Evolutionary conservation across 2,113 vertebrate species (phyloP), one percentile per base, ranked within the genome.

Genomic region (Tragelaphus buxtoni): DNA sequence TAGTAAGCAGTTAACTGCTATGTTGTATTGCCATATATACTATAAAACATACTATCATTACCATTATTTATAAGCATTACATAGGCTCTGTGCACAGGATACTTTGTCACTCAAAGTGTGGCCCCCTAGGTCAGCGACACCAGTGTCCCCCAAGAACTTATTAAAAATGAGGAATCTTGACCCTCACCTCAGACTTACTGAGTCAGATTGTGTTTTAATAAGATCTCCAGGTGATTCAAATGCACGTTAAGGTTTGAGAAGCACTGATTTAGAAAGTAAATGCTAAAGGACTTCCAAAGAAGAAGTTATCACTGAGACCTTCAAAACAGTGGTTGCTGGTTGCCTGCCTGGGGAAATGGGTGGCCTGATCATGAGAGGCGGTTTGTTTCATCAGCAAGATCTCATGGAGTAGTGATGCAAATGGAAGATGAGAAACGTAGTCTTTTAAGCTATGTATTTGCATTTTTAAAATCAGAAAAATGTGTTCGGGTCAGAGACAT

Each of bases 141-240:
- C 9, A 69, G 13, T 32, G 39, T 83, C 65, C 9, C 72, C 22
- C 1, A 84, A 94, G 90, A 93, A 72, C 94, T 92, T 90, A 56
- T 88, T 96, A 95, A 81, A 85, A 93, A 82, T 90, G 10, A 2
- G 58, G n/a, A 65, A 20, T 82, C 55, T 94, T 24, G 60, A 49
- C 35, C 8, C 18, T 93, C 26, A 60, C 7, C 42, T 16, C 8
- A 76, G 60, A 60, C 51, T 76, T 90, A 79, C 26, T 42, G 65
- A 61, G 26, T 90, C 53, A 76, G 26, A 72, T 69, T 91, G 42
- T 47, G 20, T 88, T 93, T 96, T 88, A 95, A 91, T 56, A 88
- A 88, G 86, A 51, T 88, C 89, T 94, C 94, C 39, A 80, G 65
- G 80, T 92, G 51, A 84, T 69, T 84, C 10, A 14, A 76, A 39